Percentiles rank a stretch among this genome's conserved stretches.
Conservation (phyloP, 2,113 vertebrate genomes). For the Corythornis madagascariensis region DNA sequence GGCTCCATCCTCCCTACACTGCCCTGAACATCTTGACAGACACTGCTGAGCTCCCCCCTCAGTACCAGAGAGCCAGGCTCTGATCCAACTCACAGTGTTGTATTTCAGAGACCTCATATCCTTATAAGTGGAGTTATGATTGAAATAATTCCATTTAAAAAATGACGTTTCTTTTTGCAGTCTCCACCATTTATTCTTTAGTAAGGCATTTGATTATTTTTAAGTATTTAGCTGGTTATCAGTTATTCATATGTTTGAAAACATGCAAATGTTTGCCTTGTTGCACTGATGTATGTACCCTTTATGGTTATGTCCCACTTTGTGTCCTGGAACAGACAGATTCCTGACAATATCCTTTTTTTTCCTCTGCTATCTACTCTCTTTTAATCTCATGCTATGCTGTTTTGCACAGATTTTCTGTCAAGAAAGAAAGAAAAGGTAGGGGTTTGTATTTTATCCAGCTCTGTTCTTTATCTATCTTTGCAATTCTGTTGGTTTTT, state of each 20-base stretch:
- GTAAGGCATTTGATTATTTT: background rate
- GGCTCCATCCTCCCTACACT: too few relatives aligned
- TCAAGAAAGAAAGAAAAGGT: background rate
- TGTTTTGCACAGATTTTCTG: slow-evolving; percentile 21
- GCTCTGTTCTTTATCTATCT: background rate
- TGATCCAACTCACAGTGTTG: background rate
- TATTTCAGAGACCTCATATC: background rate
- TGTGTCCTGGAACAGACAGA: background rate
- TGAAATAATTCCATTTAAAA: background rate
- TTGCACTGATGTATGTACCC: background rate
- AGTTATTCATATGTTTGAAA: background rate
- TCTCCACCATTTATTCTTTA: background rate
- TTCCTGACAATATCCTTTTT: background rate
- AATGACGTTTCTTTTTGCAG: background rate
- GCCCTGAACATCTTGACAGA: too few relatives aligned
- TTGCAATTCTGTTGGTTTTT: background rate
- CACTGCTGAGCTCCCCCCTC: too few relatives aligned
- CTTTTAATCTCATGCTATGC: background rate
- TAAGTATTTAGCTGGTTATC: background rate
- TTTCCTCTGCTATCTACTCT: background rate
- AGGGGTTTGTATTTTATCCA: background rate
- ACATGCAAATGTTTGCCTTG: background rate
- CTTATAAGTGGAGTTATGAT: background rate
- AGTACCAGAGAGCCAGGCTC: background rate
- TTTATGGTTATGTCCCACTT: background rate